Base-by-base conservation (phyloP, 2,888 invertebrate genomes). In the Mechanitis messenoides region DNA sequence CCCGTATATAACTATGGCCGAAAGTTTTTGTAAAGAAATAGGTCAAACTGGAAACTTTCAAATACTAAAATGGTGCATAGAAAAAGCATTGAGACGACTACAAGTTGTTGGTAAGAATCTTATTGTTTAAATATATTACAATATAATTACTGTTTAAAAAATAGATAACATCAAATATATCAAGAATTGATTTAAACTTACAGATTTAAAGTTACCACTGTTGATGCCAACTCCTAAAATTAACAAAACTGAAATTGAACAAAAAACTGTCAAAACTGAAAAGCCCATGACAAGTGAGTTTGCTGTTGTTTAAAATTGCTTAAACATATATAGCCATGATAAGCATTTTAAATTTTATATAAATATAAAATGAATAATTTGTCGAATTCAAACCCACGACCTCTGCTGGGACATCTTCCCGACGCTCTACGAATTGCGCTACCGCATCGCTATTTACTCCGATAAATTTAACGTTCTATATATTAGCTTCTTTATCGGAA, bases 21-120 rank as follows among this genome's bases (percentile, higher is more conserved):
- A 69, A 2, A 83, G 68, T 65, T 90, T 88, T 65, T 90, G 89
- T 61, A 84, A 76, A 53, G 82, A 84, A 68, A 83, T 89, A 55
- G 79, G 79, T 12, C 82, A 84, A 61, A 82, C 84, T 67, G 38
- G n/a, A 0, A 79, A 78, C 47, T 62, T 71, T 0, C 83, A 84
- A 63, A 71, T 72, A 38, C 64, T 87, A 9, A 76, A 75, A 33
- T 87, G 86, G 87, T 90, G 89, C 56, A 68, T 88, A 1, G 87
- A 88, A 50, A 90, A 89, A 50, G 77, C 86, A 0, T 66, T 90
- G 28, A 77, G 89, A 61, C 78, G 78, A 64, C 66, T 89, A 1
- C 75, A 80, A 53, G 70, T 74, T 67, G 76, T 87, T 59, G 84
- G 89, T 90, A 69, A 82, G 79, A 69, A 55, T 28, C 45, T 56